These are phyloP conservation scores for Montipora efflorescens DNA, from an alignment of 64 coral and sea anemone genomes.

Conservation along the genomic window DNA sequence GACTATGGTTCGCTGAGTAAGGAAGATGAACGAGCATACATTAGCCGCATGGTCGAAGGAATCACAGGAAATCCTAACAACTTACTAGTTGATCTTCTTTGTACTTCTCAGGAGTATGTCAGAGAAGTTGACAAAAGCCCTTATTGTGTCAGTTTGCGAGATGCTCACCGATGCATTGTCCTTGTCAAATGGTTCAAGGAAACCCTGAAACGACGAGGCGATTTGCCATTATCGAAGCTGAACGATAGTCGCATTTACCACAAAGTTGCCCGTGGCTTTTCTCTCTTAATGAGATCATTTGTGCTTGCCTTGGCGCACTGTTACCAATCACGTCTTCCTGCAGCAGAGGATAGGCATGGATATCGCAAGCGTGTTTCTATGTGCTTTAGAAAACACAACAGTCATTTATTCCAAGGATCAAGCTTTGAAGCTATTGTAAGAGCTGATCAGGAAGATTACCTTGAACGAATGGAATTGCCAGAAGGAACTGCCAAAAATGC, in stretches of 20 bases:
- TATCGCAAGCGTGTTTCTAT: conserved; percentile 46
- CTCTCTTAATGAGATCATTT: conserved; percentile 31
- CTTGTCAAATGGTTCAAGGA: conserved; percentile 76
- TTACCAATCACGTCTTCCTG: conserved; percentile 81
- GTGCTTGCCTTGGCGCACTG: conserved; percentile 83
- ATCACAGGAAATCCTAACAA: not conserved
- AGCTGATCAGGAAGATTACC: conserved; percentile 83
- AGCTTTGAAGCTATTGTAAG: conserved; percentile 53
- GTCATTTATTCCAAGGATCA: not conserved
- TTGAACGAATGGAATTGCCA: conserved; percentile 86
- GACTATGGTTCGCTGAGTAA: conserved; percentile 85
- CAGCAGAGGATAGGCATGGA: conserved; percentile 23
- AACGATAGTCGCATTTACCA: not conserved
- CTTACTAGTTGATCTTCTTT: conserved; percentile 72
- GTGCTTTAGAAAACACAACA: conserved; percentile 35
- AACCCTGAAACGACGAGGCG: conserved; percentile 8
- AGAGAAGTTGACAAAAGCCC: conserved; percentile 64
- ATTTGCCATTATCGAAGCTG: not conserved
- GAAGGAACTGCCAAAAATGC: conserved; percentile 82
- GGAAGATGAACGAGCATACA: conserved; percentile 76
- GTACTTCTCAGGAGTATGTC: conserved; percentile 74
- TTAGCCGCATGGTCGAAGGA: conserved; percentile 73
- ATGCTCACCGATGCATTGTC: conserved; percentile 77
- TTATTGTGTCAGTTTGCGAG: conserved; percentile 87
- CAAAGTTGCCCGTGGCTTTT: not conserved